Percentiles rank a stretch among this genome's conserved stretches.
These are phyloP conservation scores for Lasioglossum vierecki DNA, from an alignment of 2,888 invertebrate genomes.

Conservation along the genomic window DNA sequence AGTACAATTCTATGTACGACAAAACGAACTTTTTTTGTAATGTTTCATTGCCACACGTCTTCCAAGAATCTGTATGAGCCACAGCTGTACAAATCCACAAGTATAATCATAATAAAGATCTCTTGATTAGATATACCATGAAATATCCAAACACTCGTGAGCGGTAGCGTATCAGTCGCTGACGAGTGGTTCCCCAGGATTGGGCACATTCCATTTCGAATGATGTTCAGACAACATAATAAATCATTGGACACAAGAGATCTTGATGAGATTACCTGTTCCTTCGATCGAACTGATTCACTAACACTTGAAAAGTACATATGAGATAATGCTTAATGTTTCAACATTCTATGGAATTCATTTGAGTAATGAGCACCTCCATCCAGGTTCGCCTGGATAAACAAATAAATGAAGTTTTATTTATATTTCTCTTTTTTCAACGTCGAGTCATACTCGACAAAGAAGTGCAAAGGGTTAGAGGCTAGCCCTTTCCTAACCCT, in stretches of 20 bases:
- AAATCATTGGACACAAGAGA: too few relatives aligned
- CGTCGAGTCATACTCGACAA: too few relatives aligned
- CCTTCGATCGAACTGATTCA: background rate
- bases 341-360: too few relatives aligned
- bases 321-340: too few relatives aligned
- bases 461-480: too few relatives aligned
- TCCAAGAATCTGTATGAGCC: background rate
- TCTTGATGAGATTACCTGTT: background rate
- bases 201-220: background rate
- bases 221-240: background rate
- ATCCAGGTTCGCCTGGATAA: too few relatives aligned
- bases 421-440: too few relatives aligned
- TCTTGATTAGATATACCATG: background rate
- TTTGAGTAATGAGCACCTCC: too few relatives aligned
- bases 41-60: background rate
- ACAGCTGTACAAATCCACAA: background rate
- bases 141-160: background rate
- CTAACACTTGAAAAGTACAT: background rate
- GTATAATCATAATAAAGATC: background rate
- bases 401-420: too few relatives aligned
- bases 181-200: background rate
- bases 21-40: too few relatives aligned
- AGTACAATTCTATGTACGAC: too few relatives aligned
- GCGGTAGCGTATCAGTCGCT: background rate
- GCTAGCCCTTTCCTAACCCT: too few relatives aligned